These are phyloP conservation scores for Benitochromis conjunctus DNA, from an alignment of 2,113 vertebrate genomes.

Conservation along the genomic window DNA sequence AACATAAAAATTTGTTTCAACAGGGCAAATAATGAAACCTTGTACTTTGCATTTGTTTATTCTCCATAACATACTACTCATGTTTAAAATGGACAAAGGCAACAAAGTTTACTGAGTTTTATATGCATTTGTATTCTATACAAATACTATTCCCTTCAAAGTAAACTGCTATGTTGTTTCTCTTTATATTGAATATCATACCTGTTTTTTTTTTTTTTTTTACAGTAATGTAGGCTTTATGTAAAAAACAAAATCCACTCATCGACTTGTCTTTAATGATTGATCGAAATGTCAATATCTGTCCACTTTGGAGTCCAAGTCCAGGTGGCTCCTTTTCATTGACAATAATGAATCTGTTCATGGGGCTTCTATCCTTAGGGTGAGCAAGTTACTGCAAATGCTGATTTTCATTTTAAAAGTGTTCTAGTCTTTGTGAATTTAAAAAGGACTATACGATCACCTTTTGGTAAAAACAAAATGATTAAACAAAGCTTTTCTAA, in stretches of 20 bases:
- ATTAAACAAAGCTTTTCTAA: not conserved
- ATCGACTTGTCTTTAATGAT: conserved; percentile 61
- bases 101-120: rapidly evolving
- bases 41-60: not conserved
- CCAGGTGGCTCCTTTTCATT: conserved; percentile 4
- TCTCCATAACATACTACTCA: not conserved
- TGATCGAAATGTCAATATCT: conserved; percentile 68
- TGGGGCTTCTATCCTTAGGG: not conserved
- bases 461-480: not conserved
- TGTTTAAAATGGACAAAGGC: not conserved
- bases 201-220: not conserved
- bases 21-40: rapidly evolving
- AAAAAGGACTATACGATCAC: not conserved
- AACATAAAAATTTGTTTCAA: not conserved
- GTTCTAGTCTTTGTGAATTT: not conserved
- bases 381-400: not conserved
- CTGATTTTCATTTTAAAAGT: not conserved
- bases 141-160: not conserved
- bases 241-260: conserved; percentile 8
- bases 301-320: conserved; percentile 43
- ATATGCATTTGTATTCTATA: not conserved
- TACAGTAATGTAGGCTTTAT: not conserved
- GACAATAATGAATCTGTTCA: not conserved
- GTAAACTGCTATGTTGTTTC: not conserved
- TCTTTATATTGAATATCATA: not conserved